Conservation (phyloP, 64 coral and sea anemone species). For the Montipora efflorescens region DNA sequence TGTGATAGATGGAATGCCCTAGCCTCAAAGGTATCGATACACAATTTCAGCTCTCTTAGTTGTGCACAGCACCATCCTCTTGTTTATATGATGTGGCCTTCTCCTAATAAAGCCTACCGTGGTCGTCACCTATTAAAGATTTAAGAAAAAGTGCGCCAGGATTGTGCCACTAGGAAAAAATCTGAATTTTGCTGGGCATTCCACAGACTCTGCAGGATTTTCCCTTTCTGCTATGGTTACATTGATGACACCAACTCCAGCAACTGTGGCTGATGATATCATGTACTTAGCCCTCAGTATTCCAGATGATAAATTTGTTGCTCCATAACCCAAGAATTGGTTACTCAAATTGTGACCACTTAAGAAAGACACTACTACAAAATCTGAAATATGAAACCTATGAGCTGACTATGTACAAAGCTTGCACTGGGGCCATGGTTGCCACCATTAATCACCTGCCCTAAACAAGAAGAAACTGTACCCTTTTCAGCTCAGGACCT, state of each 20-base stretch:
- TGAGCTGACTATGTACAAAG: slow-evolving; percentile 18
- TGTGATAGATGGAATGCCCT: too few relatives aligned
- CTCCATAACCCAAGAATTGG: slow-evolving; percentile 59
- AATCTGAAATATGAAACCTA: slow-evolving; percentile 45
- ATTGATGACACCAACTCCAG: slow-evolving; percentile 40
- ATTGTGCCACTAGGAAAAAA: neutral
- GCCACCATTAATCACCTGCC: slow-evolving; percentile 45
- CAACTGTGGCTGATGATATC: neutral
- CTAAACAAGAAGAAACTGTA: neutral
- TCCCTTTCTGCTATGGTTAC: slow-evolving; percentile 6
- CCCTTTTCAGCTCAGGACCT: neutral
- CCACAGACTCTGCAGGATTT: slow-evolving; percentile 49
- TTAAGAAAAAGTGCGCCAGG: neutral
- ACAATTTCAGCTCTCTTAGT: too few relatives aligned
- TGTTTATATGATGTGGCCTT: slow-evolving; percentile 18
- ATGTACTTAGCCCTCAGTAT: neutral
- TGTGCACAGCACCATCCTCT: too few relatives aligned
- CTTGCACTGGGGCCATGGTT: neutral
- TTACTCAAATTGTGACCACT: slow-evolving; percentile 37
- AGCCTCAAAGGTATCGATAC: too few relatives aligned
- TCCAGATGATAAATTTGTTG: slow-evolving; percentile 46
- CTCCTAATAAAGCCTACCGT: neutral
- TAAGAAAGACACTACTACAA: neutral
- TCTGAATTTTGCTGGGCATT: slow-evolving; percentile 1
- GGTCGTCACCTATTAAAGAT: neutral